These are phyloP conservation scores for Pteronura brasiliensis DNA, from an alignment of 2,113 vertebrate species.

Conservation along the genomic window DNA sequence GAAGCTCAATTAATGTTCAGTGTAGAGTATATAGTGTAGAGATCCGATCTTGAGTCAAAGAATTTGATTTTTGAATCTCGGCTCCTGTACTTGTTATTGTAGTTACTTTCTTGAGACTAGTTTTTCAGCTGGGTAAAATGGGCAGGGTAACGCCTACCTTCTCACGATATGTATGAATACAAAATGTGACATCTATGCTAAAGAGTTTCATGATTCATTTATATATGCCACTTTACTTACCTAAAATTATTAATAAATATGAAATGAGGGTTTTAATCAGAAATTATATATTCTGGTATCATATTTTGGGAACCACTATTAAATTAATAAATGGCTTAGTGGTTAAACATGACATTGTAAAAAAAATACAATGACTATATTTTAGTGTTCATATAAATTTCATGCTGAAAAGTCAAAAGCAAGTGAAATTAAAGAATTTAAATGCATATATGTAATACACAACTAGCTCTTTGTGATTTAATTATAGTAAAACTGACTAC, in stretches of 20 bases:
- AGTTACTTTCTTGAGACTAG: not conserved
- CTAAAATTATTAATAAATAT: not conserved
- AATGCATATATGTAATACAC: not conserved
- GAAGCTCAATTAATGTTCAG: not conserved
- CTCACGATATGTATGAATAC: not conserved
- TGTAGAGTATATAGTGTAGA: not conserved
- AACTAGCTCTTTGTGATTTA: not conserved
- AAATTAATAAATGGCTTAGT: not conserved
- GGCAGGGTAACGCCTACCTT: not conserved
- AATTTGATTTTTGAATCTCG: not conserved
- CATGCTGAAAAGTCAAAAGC: not conserved
- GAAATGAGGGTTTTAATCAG: not conserved
- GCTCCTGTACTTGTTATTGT: not conserved
- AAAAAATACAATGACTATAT: not conserved
- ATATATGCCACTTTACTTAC: not conserved
- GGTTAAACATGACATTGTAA: not conserved
- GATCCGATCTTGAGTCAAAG: not conserved
- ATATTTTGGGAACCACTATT: not conserved
- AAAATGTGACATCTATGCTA: not conserved
- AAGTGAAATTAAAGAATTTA: not conserved
- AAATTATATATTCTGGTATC: not conserved
- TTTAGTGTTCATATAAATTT: not conserved
- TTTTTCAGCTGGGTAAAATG: not conserved
- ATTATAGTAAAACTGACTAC: not conserved
- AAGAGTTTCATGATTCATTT: not conserved